Conservation (phyloP, 53 echinoderm and acorn worm species). For the Glandiceps talaboti region DNA sequence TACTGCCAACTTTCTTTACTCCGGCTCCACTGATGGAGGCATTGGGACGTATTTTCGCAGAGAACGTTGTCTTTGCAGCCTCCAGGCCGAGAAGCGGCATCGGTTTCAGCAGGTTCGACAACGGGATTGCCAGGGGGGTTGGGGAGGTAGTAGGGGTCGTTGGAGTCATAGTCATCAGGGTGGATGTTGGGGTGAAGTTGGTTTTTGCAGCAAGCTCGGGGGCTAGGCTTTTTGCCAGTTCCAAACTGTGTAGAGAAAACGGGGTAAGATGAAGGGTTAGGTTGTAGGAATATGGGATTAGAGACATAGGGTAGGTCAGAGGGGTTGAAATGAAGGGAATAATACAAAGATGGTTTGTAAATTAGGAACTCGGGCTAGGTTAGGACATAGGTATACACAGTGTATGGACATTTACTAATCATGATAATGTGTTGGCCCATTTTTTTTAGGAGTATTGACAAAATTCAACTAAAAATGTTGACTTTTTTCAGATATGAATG, state of each 20-base stretch:
- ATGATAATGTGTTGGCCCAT: not conserved
- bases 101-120: constrained; percentile 77
- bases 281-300: constrained; percentile 6
- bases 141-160: constrained; percentile 72
- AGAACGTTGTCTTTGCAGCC: constrained; percentile 50
- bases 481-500: too few relatives aligned
- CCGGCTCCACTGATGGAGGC: constrained; percentile 44
- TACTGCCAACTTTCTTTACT: constrained; percentile 10
- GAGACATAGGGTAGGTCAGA: constrained; percentile 11
- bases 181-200: constrained; percentile 38
- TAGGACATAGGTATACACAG: not conserved
- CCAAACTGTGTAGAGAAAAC: constrained; percentile 95
- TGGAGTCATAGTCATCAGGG: constrained; percentile 37
- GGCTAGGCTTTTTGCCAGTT: constrained; percentile 99
- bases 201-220: constrained; percentile 72
- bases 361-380: not conserved
- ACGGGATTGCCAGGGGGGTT: constrained; percentile 37
- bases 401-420: not conserved
- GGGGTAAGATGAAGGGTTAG: constrained; percentile 6
- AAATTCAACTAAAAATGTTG: too few relatives aligned
- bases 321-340: constrained; percentile 29
- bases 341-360: constrained; percentile 27
- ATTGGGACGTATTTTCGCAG: constrained; percentile 76
- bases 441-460: too few relatives aligned
- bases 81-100: constrained; percentile 85